These are phyloP conservation scores for Pseudopodoces humilis DNA, from an alignment of 2,113 vertebrate species.

Conservation along the genomic window DNA sequence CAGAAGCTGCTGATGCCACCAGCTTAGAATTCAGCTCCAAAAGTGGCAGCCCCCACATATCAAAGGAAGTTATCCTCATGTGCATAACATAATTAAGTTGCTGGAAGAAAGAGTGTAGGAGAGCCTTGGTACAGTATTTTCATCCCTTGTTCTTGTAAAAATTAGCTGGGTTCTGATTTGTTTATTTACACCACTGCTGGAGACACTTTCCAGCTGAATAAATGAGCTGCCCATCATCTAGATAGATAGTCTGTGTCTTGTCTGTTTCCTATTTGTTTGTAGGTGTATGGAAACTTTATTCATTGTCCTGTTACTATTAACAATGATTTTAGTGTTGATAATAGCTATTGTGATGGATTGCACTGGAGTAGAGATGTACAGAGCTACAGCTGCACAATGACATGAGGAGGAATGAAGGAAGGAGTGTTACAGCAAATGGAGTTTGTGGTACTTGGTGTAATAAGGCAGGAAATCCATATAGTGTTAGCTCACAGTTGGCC, in stretches of 20 bases:
- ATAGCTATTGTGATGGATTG: neutral
- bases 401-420: neutral
- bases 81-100: neutral
- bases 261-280: neutral
- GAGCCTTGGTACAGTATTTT: neutral
- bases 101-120: neutral
- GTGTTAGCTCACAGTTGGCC: neutral
- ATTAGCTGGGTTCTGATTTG: neutral
- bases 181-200: neutral
- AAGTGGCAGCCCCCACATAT: neutral
- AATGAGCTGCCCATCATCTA: neutral
- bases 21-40: neutral
- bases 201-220: neutral
- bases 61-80: neutral
- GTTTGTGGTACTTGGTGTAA: neutral
- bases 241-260: neutral
- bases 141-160: neutral
- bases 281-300: neutral
- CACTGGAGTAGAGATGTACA: neutral
- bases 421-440: neutral
- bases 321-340: neutral
- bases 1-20: neutral
- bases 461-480: neutral
- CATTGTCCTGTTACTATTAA: neutral
- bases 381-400: neutral